Evolutionary conservation across 35 echinoderm and acorn worm genomes (phyloP).

Genomic region (Apostichopus parvimensis): DNA sequence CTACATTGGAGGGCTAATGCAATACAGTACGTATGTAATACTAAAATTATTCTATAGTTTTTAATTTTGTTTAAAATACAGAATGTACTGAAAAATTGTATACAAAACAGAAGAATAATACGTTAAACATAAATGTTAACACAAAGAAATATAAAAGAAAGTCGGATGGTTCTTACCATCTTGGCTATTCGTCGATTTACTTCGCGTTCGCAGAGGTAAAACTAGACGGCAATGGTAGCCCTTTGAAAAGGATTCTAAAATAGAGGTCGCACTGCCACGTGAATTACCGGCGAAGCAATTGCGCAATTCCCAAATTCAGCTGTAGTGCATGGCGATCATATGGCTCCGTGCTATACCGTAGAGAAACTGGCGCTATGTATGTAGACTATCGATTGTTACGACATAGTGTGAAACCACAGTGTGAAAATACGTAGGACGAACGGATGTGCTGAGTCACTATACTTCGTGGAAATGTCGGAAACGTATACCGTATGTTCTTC

Average conservation of each 20-base stretch:
- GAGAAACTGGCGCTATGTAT: too few relatives aligned
- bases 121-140: background rate
- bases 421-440: too few relatives aligned
- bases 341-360: too few relatives aligned
- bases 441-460: too few relatives aligned
- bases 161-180: slow-evolving; percentile 67
- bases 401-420: too few relatives aligned
- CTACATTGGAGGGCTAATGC: too few relatives aligned
- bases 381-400: too few relatives aligned
- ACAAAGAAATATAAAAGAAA: background rate
- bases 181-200: slow-evolving; percentile 62
- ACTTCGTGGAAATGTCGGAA: too few relatives aligned
- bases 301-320: background rate
- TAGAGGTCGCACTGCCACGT: slow-evolving; percentile 63
- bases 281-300: slow-evolving; percentile 23
- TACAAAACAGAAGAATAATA: background rate
- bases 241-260: slow-evolving; percentile 22
- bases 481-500: too few relatives aligned
- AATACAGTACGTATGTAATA: too few relatives aligned
- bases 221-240: slow-evolving; percentile 1
- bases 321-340: too few relatives aligned
- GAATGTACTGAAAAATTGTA: background rate
- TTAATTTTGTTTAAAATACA: background rate
- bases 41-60: background rate
- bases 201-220: slow-evolving; percentile 30